Base-by-base conservation (phyloP, 2,797 vertebrate genomes). In the Mus caroli region DNA sequence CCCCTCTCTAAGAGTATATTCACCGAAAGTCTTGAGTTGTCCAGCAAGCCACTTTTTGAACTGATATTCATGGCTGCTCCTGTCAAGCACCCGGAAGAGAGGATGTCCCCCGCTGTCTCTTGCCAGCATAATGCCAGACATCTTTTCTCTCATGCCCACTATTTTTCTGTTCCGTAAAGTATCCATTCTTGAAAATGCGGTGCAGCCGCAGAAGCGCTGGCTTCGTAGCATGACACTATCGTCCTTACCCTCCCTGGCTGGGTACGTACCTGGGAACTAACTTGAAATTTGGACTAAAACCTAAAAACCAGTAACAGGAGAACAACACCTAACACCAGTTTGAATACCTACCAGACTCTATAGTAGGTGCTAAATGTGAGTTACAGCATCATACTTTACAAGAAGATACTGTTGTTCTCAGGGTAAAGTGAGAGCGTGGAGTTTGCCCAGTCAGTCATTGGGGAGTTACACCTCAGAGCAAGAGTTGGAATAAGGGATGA, bases 201-300 rank as follows among this genome's bases (percentile, higher is more conserved):
- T 13, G n/a, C 56, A 2, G 5, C 10, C 64, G n/a, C 73, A 73
- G 28, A 82, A 20, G n/a, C 12, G 3, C 37, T n/a, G 22, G 15
- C 34, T 88, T 93, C 54, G 31, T 22, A 79, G 28, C 4, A 1
- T 13, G 10, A 28, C 50, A 7, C 69, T 17, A 19, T 89, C 79
- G 54, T 50, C 90, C 67, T 37, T 46, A 46, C 71, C 56, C 43
- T 43, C 77, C 15, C 28, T 15, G 52, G n/a, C 77, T 95, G 85
- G 83, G 82, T 12, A 71, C 60, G 12, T 77, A 87, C 58, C 58
- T 90, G 43, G 52, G n/a, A 92, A 78, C n/a, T 91, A n/a, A 86
- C 89, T 40, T 91, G 19, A 86, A 92, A 60, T 73, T 86, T 67
- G 71, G 20, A 64, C 9, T 86, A 26, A 56, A 46, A 50, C 10